A percentile compares a stretch with the other conserved stretches of the same genome.
Evolutionary conservation across 2,113 vertebrate species (phyloP).

Genomic region (Rhinolophus sinicus): DNA sequence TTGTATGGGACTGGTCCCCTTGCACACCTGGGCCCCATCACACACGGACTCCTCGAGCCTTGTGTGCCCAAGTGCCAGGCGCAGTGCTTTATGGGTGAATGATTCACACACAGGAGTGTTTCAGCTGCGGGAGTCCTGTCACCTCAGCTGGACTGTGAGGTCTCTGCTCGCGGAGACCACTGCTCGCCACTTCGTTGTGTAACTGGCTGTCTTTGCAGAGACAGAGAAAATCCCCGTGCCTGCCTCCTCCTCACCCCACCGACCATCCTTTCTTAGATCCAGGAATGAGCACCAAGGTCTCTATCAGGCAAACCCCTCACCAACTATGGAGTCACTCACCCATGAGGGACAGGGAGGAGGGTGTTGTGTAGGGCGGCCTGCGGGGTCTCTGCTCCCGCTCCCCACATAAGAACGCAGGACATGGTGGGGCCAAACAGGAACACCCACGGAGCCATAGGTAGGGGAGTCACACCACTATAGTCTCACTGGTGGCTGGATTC

Average conservation of each 20-base stretch:
- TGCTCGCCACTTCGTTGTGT: background rate
- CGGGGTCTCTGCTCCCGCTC: too few species aligned
- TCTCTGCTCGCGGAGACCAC: background rate
- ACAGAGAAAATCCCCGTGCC: background rate
- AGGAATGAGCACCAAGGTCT: background rate
- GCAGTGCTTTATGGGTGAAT: background rate
- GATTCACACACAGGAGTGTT: background rate
- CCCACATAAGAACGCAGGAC: too few species aligned
- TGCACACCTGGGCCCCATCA: background rate
- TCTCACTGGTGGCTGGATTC: too few species aligned
- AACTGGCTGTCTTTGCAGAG: background rate
- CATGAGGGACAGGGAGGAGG: background rate
- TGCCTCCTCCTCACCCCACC: background rate
- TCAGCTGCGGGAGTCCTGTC: background rate
- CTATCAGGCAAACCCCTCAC: background rate
- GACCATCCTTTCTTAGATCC: background rate
- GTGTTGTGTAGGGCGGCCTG: too few species aligned
- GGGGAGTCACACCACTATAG: too few species aligned
- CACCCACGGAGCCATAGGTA: too few species aligned
- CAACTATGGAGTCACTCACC: background rate
- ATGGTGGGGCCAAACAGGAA: too few species aligned
- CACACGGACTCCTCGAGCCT: background rate
- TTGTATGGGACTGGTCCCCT: background rate
- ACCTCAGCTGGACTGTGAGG: background rate
- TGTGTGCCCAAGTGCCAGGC: too few species aligned